A percentile compares a stretch with the other conserved stretches of the same genome.
Conservation (phyloP, 2,113 vertebrate genomes). For the Elephas maximus region DNA sequence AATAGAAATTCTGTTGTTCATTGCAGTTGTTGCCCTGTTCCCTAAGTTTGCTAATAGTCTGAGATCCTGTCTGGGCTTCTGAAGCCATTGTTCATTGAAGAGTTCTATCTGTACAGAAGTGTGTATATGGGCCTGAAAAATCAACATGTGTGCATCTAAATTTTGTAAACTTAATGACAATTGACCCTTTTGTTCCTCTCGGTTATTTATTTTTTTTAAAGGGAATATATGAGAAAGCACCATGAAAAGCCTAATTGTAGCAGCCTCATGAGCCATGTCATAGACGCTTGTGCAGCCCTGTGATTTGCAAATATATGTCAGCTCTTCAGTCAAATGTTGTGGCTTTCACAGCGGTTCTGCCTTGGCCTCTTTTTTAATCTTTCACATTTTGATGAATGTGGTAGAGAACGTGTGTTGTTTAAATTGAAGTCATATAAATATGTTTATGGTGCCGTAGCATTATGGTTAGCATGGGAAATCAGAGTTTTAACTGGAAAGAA, state of each 20-base stretch:
- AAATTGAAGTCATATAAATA: neutral
- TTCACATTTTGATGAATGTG: constrained; percentile 49
- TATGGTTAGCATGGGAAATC: constrained; percentile 27
- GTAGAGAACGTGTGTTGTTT: neutral
- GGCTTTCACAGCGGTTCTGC: neutral
- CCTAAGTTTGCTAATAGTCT: neutral
- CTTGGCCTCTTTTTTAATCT: constrained; percentile 68
- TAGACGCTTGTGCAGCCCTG: neutral
- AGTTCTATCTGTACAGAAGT: neutral
- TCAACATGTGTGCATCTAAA: neutral
- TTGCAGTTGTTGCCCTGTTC: neutral
- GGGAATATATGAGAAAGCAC: neutral
- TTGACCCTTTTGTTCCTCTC: neutral
- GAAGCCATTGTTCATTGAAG: constrained; percentile 52
- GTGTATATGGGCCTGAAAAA: constrained; percentile 38
- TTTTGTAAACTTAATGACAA: constrained; percentile 21
- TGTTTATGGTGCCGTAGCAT: neutral
- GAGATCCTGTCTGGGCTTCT: neutral
- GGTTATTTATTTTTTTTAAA: neutral
- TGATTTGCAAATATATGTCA: constrained; percentile 61
- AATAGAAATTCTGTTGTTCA: neutral
- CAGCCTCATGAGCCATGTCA: neutral
- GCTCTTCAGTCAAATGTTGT: constrained; percentile 66
- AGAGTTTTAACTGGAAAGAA: constrained; percentile 3
- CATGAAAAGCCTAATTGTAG: constrained; percentile 8